Conservation (phyloP, 2,888 invertebrate species). For the Eristalis arbustorum region DNA sequence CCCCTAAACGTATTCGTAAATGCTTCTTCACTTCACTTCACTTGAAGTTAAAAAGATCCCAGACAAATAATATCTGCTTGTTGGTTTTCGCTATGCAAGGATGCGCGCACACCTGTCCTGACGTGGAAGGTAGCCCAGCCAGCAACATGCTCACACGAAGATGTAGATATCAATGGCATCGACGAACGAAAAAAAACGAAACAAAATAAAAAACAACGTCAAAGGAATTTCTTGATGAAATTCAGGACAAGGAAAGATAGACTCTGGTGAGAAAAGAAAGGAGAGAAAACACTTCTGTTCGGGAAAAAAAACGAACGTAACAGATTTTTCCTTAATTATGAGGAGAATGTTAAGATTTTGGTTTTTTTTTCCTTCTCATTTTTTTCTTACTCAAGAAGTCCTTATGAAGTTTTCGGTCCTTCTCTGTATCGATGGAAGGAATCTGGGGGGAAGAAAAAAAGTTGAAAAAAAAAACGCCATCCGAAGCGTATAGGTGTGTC, state of each 20-base stretch:
- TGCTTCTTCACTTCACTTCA: conserved; percentile 20
- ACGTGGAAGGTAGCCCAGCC: not conserved
- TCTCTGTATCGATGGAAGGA: conserved; percentile 51
- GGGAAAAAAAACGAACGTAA: conserved; percentile 1
- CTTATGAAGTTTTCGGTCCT: conserved; percentile 44
- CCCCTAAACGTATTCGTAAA: conserved; percentile 44
- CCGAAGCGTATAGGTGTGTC: conserved; percentile 30
- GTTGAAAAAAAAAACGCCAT: conserved; percentile 7
- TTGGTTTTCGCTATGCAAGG: conserved; percentile 55
- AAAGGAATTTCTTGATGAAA: conserved; percentile 62
- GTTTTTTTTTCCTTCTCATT: not conserved
- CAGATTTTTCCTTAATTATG: conserved; percentile 58
- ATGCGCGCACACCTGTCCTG: conserved; percentile 68
- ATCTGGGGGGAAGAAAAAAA: conserved; percentile 2
- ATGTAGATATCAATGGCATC: conserved; percentile 66
- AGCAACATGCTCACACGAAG: conserved; percentile 38
- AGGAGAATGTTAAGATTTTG: conserved; percentile 52
- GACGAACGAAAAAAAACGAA: not conserved
- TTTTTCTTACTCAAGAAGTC: conserved; percentile 21
- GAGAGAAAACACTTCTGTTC: conserved; percentile 13
- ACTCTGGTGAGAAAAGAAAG: conserved; percentile 16
- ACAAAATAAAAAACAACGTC: conserved; percentile 25
- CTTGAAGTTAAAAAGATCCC: conserved; percentile 51
- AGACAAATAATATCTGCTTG: conserved; percentile 48
- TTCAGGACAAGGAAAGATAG: conserved; percentile 48